Percentiles rank a stretch among this genome's conserved stretches.
phyloP scores from a whole-genome alignment of 2,888 invertebrate genomes.

The Branchipolynoe longqiensis region DNA sequence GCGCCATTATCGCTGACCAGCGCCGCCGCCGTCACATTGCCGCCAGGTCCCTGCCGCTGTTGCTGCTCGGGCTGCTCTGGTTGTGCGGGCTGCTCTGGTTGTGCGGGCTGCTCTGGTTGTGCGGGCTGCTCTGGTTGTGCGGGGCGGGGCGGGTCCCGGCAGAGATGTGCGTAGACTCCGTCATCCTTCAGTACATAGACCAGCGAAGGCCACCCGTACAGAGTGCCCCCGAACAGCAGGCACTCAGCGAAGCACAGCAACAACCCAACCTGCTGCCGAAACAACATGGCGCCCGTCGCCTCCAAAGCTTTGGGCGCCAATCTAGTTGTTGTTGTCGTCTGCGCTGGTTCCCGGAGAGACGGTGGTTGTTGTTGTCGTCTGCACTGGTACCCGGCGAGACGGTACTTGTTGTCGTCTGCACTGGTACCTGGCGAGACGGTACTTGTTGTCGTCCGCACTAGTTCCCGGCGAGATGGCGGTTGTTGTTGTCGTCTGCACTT shows the following conservation, averaged over 20 bases:
- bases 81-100: background rate
- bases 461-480: too few species aligned
- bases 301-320: background rate
- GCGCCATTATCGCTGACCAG: background rate
- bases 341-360: constrained; percentile 6
- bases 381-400: too few species aligned
- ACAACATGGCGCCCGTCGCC: constrained; percentile 4
- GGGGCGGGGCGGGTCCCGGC: background rate
- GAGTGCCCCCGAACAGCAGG: constrained; percentile 41
- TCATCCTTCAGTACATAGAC: constrained; percentile 53
- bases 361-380: too few species aligned
- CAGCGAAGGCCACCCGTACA: constrained; percentile 52
- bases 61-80: background rate
- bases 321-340: background rate
- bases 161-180: constrained; percentile 37
- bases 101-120: background rate
- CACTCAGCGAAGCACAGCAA: constrained; percentile 38
- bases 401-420: too few species aligned
- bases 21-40: background rate
- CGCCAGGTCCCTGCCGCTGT: background rate
- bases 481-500: too few species aligned
- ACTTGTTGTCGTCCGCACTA: too few species aligned
- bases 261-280: constrained; percentile 37
- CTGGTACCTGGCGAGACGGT: too few species aligned
- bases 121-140: background rate